These are phyloP conservation scores for Acanthiza pusilla DNA, from an alignment of 2,797 vertebrate species.

Conservation along the genomic window DNA sequence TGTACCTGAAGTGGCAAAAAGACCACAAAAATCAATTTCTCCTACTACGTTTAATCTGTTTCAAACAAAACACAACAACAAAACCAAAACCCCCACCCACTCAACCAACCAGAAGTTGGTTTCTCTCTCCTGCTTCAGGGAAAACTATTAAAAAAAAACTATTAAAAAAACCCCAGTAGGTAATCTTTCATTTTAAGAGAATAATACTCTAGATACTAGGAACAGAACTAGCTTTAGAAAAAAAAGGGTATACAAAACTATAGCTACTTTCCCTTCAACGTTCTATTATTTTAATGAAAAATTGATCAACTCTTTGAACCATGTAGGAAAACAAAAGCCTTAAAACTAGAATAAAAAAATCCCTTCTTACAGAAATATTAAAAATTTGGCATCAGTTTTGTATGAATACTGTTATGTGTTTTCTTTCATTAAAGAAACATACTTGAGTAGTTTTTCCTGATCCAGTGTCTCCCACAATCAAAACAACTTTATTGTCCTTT, in stretches of 20 bases:
- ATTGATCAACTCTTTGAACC: not conserved
- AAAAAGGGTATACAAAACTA: not conserved
- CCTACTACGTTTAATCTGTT: not conserved
- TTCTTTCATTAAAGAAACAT: conserved; percentile 16
- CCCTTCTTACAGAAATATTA: not conserved
- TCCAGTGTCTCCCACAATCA: conserved; percentile 93
- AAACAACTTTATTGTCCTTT: conserved; percentile 85
- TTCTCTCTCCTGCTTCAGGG: not conserved
- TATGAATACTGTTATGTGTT: not conserved
- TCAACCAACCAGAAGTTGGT: too few species aligned
- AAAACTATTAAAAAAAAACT: not conserved
- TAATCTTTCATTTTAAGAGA: not conserved
- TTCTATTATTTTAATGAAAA: not conserved
- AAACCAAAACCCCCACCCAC: not conserved
- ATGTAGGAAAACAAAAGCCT: not conserved
- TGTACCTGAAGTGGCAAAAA: not conserved
- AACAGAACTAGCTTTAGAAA: not conserved
- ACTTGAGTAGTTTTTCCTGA: conserved; percentile 97
- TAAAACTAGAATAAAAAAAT: not conserved
- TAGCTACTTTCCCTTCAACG: not conserved
- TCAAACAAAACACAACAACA: not conserved
- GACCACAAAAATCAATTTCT: not conserved
- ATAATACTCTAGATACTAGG: not conserved
- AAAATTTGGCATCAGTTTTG: not conserved
- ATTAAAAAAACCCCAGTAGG: not conserved